These are phyloP conservation scores for Chrysopilus asiliformis DNA, from an alignment of 2,888 invertebrate species.

Conservation along the genomic window DNA sequence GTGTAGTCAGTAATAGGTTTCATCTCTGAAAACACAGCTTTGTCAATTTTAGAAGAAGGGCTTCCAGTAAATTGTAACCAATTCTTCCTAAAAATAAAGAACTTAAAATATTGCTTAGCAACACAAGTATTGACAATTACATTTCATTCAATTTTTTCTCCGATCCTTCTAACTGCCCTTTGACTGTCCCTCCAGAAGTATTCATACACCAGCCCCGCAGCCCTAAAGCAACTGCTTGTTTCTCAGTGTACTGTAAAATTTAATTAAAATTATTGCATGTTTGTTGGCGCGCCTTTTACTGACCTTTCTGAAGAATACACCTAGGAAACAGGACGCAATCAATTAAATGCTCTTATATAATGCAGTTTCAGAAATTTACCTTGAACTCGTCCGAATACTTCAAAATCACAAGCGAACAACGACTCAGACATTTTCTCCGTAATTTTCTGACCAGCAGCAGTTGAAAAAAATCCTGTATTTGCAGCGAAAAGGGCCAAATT, in stretches of 20 bases:
- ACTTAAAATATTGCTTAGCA: conserved; percentile 38
- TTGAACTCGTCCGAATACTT: conserved; percentile 28
- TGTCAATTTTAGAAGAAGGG: conserved; percentile 59
- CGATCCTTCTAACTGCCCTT: conserved; percentile 47
- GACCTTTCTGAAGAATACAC: background rate
- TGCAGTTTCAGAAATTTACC: conserved; percentile 18
- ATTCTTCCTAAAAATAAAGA: conserved; percentile 37
- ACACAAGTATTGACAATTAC: too few species aligned
- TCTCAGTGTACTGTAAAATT: conserved; percentile 42
- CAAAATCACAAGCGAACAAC: conserved; percentile 22
- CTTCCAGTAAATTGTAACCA: conserved; percentile 53
- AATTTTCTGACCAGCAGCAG: too few species aligned
- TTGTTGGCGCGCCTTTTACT: background rate
- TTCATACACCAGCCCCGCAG: conserved; percentile 57
- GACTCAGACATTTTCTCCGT: background rate
- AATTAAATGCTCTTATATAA: too few species aligned
- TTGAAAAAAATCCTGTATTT: too few species aligned
- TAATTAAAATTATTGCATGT: background rate
- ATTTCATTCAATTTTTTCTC: conserved; percentile 42
- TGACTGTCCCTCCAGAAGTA: conserved; percentile 45
- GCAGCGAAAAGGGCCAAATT: too few species aligned
- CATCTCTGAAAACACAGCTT: conserved; percentile 53
- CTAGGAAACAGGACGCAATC: too few species aligned
- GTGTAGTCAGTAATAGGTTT: too few species aligned
- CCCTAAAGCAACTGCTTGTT: conserved; percentile 42